Conservation (phyloP, 2,113 vertebrate species). For the Alethe castanea region DNA sequence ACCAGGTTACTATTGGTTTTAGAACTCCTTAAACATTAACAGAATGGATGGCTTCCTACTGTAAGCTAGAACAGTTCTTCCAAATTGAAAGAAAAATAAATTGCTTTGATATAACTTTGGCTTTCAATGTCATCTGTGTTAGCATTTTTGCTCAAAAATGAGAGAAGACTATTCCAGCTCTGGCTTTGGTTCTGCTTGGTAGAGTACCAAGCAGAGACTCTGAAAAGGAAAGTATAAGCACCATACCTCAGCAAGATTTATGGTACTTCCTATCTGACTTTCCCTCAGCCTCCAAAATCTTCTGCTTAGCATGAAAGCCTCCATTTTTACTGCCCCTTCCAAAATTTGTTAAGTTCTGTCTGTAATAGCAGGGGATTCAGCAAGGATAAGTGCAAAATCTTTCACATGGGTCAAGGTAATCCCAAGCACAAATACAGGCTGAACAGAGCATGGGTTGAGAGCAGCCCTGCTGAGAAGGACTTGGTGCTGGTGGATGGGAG, state of each 20-base stretch:
- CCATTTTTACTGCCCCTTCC: neutral
- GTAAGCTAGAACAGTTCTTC: neutral
- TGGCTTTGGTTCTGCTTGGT: neutral
- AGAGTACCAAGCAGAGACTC: neutral
- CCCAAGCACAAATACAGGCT: neutral
- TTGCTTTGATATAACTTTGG: neutral
- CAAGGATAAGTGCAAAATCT: neutral
- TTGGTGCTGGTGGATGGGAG: neutral
- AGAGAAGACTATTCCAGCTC: neutral
- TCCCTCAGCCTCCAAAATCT: neutral
- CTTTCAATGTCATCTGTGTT: neutral
- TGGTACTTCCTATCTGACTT: neutral
- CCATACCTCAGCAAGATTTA: neutral
- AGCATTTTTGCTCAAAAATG: neutral
- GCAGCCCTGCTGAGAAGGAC: neutral
- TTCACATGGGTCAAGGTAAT: neutral
- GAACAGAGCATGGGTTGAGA: no score
- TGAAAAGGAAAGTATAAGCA: neutral
- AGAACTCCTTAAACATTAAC: neutral
- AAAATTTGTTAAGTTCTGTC: neutral
- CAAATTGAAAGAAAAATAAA: neutral
- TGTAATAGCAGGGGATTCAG: neutral
- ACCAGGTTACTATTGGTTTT: neutral
- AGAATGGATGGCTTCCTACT: neutral
- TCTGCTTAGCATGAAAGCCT: neutral